Conservation (phyloP, 2,797 vertebrate species). For the Calcarius lapponicus region DNA sequence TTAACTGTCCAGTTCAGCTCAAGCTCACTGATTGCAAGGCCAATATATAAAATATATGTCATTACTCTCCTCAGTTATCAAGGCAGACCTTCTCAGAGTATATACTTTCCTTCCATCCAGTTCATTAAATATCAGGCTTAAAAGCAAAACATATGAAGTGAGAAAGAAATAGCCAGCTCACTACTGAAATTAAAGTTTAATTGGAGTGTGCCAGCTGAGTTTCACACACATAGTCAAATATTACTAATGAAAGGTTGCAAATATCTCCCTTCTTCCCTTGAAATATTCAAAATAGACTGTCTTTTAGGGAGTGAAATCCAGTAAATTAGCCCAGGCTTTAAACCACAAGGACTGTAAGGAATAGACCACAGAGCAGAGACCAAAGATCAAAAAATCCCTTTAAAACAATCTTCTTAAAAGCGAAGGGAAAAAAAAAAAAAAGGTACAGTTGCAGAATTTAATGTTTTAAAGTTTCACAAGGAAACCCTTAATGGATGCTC, state of each 20-base stretch:
- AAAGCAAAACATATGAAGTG: not conserved
- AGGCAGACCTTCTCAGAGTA: not conserved
- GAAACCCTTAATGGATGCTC: not conserved
- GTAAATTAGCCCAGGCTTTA: not conserved
- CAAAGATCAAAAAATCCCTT: not conserved
- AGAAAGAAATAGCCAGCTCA: not conserved
- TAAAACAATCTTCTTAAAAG: not conserved
- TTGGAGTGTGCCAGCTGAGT: not conserved
- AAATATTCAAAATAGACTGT: not conserved
- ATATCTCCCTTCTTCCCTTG: not conserved
- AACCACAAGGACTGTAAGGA: not conserved
- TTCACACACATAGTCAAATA: not conserved
- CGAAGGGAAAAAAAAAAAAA: not conserved
- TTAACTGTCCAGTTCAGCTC: not conserved
- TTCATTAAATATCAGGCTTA: not conserved
- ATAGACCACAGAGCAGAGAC: not conserved
- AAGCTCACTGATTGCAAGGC: not conserved
- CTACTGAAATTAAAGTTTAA: not conserved
- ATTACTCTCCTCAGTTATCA: not conserved
- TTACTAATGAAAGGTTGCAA: not conserved
- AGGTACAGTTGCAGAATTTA: not conserved
- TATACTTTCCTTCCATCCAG: not conserved
- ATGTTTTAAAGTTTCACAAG: not conserved
- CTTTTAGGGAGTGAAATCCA: not conserved
- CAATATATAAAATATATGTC: not conserved